phyloP scores from a whole-genome alignment of 2,797 vertebrate genomes.

The Decapterus maruadsi region DNA sequence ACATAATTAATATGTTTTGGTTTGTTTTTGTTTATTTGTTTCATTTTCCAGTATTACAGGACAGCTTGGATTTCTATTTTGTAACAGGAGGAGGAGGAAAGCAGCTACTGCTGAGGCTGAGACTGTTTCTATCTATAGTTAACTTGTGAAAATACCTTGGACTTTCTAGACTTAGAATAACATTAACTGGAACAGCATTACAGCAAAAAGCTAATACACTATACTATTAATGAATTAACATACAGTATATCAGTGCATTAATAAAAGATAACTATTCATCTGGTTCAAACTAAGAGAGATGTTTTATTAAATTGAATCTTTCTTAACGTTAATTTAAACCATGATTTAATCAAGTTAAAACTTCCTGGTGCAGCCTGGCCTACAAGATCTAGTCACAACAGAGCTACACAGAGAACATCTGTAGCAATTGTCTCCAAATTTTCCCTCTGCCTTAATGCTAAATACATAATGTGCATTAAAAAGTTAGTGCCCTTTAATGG shows the following conservation, averaged over 20 bases:
- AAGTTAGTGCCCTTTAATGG: background rate
- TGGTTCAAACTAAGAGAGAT: background rate
- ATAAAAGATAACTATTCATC: background rate
- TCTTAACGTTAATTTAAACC: no score
- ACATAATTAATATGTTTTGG: constrained; percentile 24
- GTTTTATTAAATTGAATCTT: no score
- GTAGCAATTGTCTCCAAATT: background rate
- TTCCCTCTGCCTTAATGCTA: background rate
- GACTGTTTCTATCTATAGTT: background rate
- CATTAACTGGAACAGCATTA: background rate
- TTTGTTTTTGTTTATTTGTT: constrained; percentile 12
- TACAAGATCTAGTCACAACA: background rate
- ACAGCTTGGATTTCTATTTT: constrained; percentile 18
- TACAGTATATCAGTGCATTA: background rate
- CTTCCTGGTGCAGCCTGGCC: no score
- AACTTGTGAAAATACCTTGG: background rate
- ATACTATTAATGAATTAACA: background rate
- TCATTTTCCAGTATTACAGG: background rate
- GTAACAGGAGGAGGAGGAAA: background rate
- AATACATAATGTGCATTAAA: background rate
- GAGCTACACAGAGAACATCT: background rate
- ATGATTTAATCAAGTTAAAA: no score
- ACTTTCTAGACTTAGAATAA: background rate
- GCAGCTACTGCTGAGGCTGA: background rate
- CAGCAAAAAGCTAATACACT: background rate